Evolutionary conservation across 2,797 vertebrate genomes (phyloP).

Genomic region (Pseudopleuronectes americanus): DNA sequence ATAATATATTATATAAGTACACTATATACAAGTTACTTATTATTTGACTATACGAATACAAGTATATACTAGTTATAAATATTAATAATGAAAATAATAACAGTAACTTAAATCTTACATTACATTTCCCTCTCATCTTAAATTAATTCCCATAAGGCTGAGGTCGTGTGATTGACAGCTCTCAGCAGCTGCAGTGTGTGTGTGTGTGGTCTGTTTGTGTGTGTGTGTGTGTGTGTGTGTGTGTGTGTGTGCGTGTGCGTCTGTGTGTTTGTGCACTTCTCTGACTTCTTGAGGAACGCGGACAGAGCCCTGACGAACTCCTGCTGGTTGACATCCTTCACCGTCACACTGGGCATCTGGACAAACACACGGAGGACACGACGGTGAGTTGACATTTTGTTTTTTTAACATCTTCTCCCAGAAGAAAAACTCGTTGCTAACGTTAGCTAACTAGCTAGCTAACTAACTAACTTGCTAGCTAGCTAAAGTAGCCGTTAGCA

Average conservation of each 20-base stretch:
- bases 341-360: constrained; percentile 88
- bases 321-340: constrained; percentile 94
- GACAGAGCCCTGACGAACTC: constrained; percentile 91
- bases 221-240: too few species aligned
- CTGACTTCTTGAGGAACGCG: constrained; percentile 91
- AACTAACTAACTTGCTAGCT: constrained; percentile 10
- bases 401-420: not conserved
- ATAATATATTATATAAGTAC: too few species aligned
- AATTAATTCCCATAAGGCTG: too few species aligned
- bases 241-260: too few species aligned
- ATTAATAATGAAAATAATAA: too few species aligned
- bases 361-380: constrained; percentile 3
- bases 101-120: too few species aligned
- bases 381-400: constrained; percentile 32
- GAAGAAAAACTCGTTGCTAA: constrained; percentile 18
- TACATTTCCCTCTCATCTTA: too few species aligned
- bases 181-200: not conserved
- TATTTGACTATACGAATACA: too few species aligned
- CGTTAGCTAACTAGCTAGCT: constrained; percentile 37
- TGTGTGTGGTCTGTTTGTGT: too few species aligned
- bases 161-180: not conserved
- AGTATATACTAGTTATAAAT: too few species aligned
- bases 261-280: not conserved
- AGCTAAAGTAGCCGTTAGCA: not conserved
- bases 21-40: too few species aligned